phyloP scores from a whole-genome alignment of 1,140 invertebrate genomes.

The Maconellicoccus hirsutus region DNA sequence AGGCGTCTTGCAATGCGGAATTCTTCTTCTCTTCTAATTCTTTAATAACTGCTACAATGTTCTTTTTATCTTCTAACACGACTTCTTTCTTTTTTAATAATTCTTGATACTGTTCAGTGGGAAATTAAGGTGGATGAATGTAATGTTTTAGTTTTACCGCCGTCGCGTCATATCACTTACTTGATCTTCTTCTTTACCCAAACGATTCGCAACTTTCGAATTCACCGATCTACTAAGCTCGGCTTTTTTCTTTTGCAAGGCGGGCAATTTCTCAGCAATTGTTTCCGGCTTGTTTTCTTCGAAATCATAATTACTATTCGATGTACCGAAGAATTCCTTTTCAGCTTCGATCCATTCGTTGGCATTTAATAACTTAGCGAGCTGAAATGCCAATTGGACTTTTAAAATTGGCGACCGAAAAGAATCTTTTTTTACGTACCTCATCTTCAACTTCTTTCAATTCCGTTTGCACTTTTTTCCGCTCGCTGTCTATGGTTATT shows the following conservation, averaged over 20 bases:
- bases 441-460: slow-evolving; percentile 34
- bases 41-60: slow-evolving; percentile 68
- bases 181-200: slow-evolving; percentile 76
- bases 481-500: slow-evolving; percentile 62
- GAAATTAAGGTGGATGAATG: too few relatives aligned
- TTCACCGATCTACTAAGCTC: slow-evolving; percentile 70
- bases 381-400: slow-evolving; percentile 32
- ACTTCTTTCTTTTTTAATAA: slow-evolving; percentile 67
- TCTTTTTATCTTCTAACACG: slow-evolving; percentile 74
- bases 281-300: slow-evolving; percentile 44
- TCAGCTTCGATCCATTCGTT: slow-evolving; percentile 71
- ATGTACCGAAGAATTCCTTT: slow-evolving; percentile 62
- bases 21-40: slow-evolving; percentile 85
- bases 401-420: too few relatives aligned
- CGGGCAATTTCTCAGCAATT: slow-evolving; percentile 44
- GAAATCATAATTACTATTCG: slow-evolving; percentile 42
- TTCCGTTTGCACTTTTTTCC: slow-evolving; percentile 46
- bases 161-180: too few relatives aligned
- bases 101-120: slow-evolving; percentile 67
- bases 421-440: too few relatives aligned
- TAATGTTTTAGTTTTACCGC: too few relatives aligned
- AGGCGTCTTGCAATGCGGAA: slow-evolving; percentile 63
- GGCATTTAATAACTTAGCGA: slow-evolving; percentile 41
- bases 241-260: slow-evolving; percentile 53
- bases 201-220: slow-evolving; percentile 69